A percentile compares a stretch with the other conserved stretches of the same genome.
phyloP scores from a whole-genome alignment of 2,113 vertebrate species.

The Mus spicilegus region DNA sequence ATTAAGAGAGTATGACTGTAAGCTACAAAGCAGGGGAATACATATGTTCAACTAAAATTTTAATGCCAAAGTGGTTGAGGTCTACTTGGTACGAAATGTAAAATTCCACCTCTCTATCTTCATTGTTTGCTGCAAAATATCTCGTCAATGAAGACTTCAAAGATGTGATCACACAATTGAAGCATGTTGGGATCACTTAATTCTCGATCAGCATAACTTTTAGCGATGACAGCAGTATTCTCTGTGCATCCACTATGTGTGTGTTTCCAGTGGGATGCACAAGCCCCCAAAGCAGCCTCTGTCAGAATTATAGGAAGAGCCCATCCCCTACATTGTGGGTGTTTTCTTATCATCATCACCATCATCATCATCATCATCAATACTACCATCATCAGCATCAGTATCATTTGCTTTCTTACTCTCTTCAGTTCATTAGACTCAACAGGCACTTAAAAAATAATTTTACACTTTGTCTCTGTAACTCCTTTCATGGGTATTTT shows the following conservation, averaged over 20 bases:
- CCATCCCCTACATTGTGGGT: background rate
- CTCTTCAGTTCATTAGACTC: background rate
- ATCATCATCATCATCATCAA: background rate
- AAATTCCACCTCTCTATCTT: slow-evolving; percentile 2
- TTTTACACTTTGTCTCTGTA: too few species aligned
- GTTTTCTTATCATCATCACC: background rate
- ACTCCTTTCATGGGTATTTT: too few species aligned
- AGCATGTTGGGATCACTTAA: background rate
- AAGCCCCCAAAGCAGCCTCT: background rate
- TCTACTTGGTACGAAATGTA: background rate
- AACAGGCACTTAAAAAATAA: too few species aligned
- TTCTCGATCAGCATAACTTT: slow-evolving; percentile 28
- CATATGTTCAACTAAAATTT: background rate
- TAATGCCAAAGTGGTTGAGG: background rate
- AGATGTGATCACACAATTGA: background rate
- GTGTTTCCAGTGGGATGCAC: background rate
- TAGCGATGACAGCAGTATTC: background rate
- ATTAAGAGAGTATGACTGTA: background rate
- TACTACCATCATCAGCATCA: too few species aligned
- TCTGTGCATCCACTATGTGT: background rate
- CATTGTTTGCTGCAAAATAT: background rate
- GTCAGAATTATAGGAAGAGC: background rate
- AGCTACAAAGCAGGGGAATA: too few species aligned
- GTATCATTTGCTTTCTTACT: background rate
- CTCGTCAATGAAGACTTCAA: background rate